phyloP scores from a whole-genome alignment of 2,888 invertebrate species.

The Luffia ferchaultella region DNA sequence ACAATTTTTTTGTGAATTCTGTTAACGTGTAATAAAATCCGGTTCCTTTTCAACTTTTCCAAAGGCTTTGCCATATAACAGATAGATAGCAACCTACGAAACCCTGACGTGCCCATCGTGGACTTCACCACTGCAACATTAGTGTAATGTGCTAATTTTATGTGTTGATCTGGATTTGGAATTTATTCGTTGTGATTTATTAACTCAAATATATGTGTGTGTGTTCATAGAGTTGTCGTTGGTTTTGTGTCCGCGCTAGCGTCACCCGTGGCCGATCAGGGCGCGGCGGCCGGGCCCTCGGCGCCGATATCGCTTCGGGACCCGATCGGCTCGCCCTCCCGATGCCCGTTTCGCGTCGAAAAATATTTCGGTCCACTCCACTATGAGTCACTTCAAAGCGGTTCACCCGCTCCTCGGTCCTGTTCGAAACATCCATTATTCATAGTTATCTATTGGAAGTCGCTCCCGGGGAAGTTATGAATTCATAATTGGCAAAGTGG shows the following conservation, averaged over 20 bases:
- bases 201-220: conserved; percentile 64
- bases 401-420: conserved; percentile 17
- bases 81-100: conserved; percentile 32
- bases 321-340: not conserved
- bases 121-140: conserved; percentile 48
- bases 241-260: conserved; percentile 30
- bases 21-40: too few species aligned
- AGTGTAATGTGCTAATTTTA: conserved; percentile 62
- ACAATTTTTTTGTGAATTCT: too few species aligned
- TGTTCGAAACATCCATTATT: conserved; percentile 21
- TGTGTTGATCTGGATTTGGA: conserved; percentile 62
- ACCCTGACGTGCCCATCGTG: conserved; percentile 29
- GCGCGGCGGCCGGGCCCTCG: conserved; percentile 15
- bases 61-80: too few species aligned
- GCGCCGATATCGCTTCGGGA: conserved; percentile 10
- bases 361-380: conserved; percentile 1
- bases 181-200: conserved; percentile 62
- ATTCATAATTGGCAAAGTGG: conserved; percentile 21
- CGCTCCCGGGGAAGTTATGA: conserved; percentile 21
- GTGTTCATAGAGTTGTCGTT: conserved; percentile 51
- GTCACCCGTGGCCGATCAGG: conserved; percentile 37
- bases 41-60: too few species aligned
- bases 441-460: conserved; percentile 22
- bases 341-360: not conserved
- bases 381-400: conserved; percentile 12